Percentiles rank a stretch among this genome's conserved stretches.
Evolutionary conservation across 2,888 invertebrate genomes (phyloP).

Genomic region (Ophonus ardosiacus): DNA sequence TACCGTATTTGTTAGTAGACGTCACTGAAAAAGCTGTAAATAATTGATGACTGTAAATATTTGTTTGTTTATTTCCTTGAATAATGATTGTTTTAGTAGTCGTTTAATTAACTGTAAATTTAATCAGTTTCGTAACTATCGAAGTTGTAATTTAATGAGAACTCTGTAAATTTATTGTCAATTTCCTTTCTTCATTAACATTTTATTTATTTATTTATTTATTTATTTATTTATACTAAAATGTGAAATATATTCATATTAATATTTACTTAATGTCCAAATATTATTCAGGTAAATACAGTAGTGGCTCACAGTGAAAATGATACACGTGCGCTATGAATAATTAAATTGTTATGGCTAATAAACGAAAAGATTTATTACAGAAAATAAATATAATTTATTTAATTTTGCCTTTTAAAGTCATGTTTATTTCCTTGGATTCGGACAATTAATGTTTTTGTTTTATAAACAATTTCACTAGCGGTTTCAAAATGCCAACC

Average conservation of each 20-base stretch:
- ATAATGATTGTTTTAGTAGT: neutral
- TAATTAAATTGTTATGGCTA: too few relatives aligned
- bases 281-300: too few relatives aligned
- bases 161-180: neutral
- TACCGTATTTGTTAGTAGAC: slow-evolving; percentile 3
- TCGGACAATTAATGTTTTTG: too few relatives aligned
- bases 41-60: neutral
- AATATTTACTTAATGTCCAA: too few relatives aligned
- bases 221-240: neutral
- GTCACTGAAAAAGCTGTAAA: neutral
- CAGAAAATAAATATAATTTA: too few relatives aligned
- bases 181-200: neutral
- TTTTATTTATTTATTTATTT: neutral
- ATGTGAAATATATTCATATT: neutral
- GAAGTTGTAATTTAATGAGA: neutral
- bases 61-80: neutral
- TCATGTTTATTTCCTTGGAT: too few relatives aligned
- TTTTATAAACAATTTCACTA: too few relatives aligned
- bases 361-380: too few relatives aligned
- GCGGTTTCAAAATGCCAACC: too few relatives aligned
- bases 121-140: neutral
- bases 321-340: too few relatives aligned
- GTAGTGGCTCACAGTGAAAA: too few relatives aligned
- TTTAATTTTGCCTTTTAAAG: too few relatives aligned
- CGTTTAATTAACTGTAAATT: neutral